Evolutionary conservation across 2,797 vertebrate species (phyloP), one percentile per base, ranked within the genome.

Genomic region (Oreochromis mossambicus): DNA sequence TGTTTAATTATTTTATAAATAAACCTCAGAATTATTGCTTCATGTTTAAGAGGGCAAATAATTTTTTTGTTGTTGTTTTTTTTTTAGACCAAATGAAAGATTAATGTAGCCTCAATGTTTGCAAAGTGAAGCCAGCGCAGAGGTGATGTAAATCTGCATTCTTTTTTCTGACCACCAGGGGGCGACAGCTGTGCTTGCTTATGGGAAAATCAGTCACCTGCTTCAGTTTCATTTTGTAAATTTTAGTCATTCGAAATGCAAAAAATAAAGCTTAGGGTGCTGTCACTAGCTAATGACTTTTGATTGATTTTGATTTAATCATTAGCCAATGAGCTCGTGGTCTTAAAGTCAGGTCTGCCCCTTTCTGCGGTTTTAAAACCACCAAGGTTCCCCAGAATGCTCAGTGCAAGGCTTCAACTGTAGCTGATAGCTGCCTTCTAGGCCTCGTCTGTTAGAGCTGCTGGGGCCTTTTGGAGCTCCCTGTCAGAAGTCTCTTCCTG

Each of bases 1-100:
- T 36, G 58, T 36, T 63, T 63, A 63, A 63, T 63, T 63, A 63
- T 36, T 63, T 63, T 36, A 63, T 63, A n/a, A 63, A 36, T 36
- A 63, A 63, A 63, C 58, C 32, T 36, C 19, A 63, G 36, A 63
- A 63, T 12, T 63, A 63, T 63, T 58, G 32, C 19, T 63, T 36
- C 58, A 36, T 63, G 58, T 63, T 63, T 63, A 63, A 63, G 17
- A 63, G 10, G 6, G 58, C 32, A 61, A 24, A n/a, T 1, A 32
- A 0, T 4, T 2, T 10, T 4, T 10, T 5, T 36, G 8, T 36
- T 6, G 6, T 6, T 34, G 32, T 26, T 12, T 4, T 61, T 7
- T 10, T 9, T 32, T 14, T 56, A 56, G 29, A 58, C 3, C 3
- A 2, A 58, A 34, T 58, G 29, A 61, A 34, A 34, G 29, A 61